Conservation (phyloP, 2,888 invertebrate genomes). For the Lasioglossum malachurum region DNA sequence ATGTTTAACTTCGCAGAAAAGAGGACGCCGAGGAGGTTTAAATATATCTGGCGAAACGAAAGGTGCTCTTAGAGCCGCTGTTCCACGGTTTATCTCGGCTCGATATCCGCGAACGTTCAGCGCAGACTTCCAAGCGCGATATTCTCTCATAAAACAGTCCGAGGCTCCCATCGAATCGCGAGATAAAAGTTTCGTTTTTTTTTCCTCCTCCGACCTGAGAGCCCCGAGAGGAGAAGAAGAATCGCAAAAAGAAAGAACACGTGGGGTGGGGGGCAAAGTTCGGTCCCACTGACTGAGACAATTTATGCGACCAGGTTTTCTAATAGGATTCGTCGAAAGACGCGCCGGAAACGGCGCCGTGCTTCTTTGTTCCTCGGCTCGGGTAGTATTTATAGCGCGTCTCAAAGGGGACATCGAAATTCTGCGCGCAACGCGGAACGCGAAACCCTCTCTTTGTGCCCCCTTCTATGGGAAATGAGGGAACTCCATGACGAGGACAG, state of each 20-base stretch:
- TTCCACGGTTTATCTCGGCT: conserved; percentile 26
- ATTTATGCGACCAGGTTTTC: conserved; percentile 49
- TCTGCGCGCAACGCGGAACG: conserved; percentile 64
- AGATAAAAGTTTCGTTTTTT: background rate
- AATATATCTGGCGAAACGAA: conserved; percentile 29
- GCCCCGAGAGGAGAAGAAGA: background rate
- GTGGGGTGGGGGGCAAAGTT: conserved; percentile 22
- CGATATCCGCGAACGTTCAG: conserved; percentile 12
- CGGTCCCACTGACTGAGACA: conserved; percentile 44
- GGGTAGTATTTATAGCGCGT: conserved; percentile 38
- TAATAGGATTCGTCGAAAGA: conserved; percentile 48
- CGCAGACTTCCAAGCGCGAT: background rate
- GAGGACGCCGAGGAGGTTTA: conserved; percentile 24
- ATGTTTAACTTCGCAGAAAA: conserved; percentile 42
- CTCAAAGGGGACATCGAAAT: conserved; percentile 58
- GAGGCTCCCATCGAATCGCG: background rate
- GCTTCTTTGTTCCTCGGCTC: conserved; percentile 28
- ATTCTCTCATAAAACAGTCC: conserved; percentile 8
- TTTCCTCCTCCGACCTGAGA: background rate
- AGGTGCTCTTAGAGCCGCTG: conserved; percentile 18
- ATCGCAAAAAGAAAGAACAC: background rate
- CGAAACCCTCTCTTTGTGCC: conserved; percentile 37
- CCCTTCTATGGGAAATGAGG: conserved; percentile 46
- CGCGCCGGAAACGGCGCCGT: conserved; percentile 32
- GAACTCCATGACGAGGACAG: conserved; percentile 27